Conservation (phyloP, 1,140 invertebrate species). For the Drosophila parvula region DNA sequence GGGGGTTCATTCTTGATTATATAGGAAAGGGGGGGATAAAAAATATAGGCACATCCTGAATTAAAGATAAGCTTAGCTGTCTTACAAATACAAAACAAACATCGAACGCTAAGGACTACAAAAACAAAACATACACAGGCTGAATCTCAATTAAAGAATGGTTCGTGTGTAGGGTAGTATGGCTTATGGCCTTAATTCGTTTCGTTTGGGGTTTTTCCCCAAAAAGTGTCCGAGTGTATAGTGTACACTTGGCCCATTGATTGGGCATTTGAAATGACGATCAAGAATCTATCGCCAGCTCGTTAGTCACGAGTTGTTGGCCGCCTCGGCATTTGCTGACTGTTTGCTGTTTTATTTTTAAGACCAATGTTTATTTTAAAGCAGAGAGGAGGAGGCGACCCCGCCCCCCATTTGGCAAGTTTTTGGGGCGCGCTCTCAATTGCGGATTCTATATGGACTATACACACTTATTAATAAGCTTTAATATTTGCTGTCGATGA, state of each 20-base stretch:
- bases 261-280: constrained; percentile 5
- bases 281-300: constrained; percentile 54
- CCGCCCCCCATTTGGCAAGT: constrained; percentile 7
- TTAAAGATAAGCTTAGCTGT: no score
- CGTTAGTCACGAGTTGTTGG: constrained; percentile 70
- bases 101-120: no score
- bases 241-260: background rate
- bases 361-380: constrained; percentile 70
- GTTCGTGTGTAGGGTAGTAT: no score
- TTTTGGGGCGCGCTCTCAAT: constrained; percentile 13
- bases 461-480: constrained; percentile 75
- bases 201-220: background rate
- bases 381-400: constrained; percentile 22
- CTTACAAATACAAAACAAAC: no score
- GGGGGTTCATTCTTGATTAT: no score
- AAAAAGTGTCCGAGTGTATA: background rate
- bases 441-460: constrained; percentile 54
- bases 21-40: no score
- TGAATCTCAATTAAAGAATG: no score
- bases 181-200: background rate
- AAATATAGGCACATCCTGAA: no score
- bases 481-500: constrained; percentile 54
- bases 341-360: constrained; percentile 50
- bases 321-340: constrained; percentile 39
- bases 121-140: no score